Evolutionary conservation across 2,888 invertebrate species (phyloP), one percentile per base, ranked within the genome.

Genomic region (Eupithecia tripunctaria): DNA sequence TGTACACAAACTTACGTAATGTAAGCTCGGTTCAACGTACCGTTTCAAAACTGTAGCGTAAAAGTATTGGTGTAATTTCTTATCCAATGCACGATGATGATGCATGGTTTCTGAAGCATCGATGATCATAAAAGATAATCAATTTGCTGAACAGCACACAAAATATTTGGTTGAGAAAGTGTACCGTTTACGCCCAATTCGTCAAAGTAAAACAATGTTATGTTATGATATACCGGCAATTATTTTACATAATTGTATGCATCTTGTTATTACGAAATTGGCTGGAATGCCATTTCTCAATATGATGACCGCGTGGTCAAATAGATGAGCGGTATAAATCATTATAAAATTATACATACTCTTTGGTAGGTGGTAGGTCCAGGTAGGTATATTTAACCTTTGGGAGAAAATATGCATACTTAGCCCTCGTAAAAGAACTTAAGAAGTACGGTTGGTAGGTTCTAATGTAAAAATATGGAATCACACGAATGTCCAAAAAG

Each of bases 1-100:
- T 84, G 86, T 86, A 88, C 84, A 88, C 82, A 86, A 84, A 75
- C 73, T 86, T 86, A 80, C 83, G 84, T 78, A 84, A 86, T 74
- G 65, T 67, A 27, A 74, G 67, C 78, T 83, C 85, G 88, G 89
- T 85, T 88, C 88, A 84, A 85, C 78, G 88, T 77, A 83, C 87
- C 76, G 81, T 86, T 89, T 85, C 89, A 79, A 84, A 85, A 88
- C 82, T 85, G 62, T 63, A 64, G 64, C 64, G 38, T 41, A 38
- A 38, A 38, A 64, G 64, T 38, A 25, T 64, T 70, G 84, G 87
- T 84, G 85, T 89, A 85, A 85, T 88, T 88, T 85, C 86, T 88
- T 85, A 82, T 84, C 81, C 82, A 71, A 71, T 80, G 78, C 82
- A 80, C 75, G 80, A 60, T 76, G 70, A 72, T 79, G n/a, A 47